Evolutionary conservation across 2,888 invertebrate genomes (phyloP), one percentile per base, ranked within the genome.

Genomic region (Agonum fuliginosum): DNA sequence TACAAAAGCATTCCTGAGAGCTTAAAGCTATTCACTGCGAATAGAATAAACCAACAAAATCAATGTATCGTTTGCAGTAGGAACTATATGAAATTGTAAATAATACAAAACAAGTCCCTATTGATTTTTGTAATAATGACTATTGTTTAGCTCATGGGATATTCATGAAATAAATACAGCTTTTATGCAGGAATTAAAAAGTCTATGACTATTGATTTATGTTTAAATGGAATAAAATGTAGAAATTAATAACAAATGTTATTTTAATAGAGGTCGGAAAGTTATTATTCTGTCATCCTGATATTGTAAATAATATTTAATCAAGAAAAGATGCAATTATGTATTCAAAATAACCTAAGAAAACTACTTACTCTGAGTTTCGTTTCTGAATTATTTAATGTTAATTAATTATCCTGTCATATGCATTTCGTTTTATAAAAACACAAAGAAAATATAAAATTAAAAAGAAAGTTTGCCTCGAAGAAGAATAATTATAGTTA

Each of bases 371-470:
- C n/a, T n/a, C n/a, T 19, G 14, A 48, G 20, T 51, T 51, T 51
- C 51, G 4, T 19, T 51, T 51, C 22, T 51, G 51, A 51, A 22
- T 51, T 51, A 51, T 20, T 22, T 22, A 48, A 24, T 51, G 22
- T 22, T 51, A n/a, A n/a, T n/a, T n/a, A 51, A 51, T 51, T 51
- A 51, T 51, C 51, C 22, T 51, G 51, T 51, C 51, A 51, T 6
- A 51, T 51, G 51, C 51, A 51, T n/a, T n/a, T n/a, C n/a, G n/a
- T n/a, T n/a, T n/a, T 10, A 34, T 34, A 34, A n/a, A 34, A 34
- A 34, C 8, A 34, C 3, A 34, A 2, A 4, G 8, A 6, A 34
- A 34, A 34, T 10, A 6, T 6, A 10, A 34, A 34, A 34, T 34
- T 34, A n/a, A 34, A 34, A 34, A 2, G 34, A 34, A 34, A n/a